Evolutionary conservation across 2,888 invertebrate species (phyloP).

Genomic region (Drosophila leonis): DNA sequence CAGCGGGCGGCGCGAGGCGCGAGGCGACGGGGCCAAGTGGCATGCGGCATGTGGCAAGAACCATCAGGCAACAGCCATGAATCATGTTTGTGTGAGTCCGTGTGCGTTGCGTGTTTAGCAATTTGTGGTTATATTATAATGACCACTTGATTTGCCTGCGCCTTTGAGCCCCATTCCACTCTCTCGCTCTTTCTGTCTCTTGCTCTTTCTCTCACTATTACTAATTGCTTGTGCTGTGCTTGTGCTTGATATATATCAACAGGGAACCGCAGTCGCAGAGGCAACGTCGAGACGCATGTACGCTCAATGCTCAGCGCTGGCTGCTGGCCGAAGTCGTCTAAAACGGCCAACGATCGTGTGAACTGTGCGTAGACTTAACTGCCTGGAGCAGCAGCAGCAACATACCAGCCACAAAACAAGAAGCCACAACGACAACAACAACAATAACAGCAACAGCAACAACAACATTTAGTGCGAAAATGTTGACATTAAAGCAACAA

Average conservation of each 20-base stretch:
- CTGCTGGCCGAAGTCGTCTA: conserved; percentile 72
- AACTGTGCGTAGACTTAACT: conserved; percentile 39
- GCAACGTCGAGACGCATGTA: conserved; percentile 74
- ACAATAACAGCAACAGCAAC: background rate
- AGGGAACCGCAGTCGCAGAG: conserved; percentile 62
- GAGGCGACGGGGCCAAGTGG: conserved; percentile 13
- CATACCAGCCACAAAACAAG: conserved; percentile 7
- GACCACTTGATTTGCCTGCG: conserved; percentile 75
- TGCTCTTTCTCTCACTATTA: conserved; percentile 23
- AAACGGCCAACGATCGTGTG: conserved; percentile 60
- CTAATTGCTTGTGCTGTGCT: conserved; percentile 56
- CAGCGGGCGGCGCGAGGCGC: background rate
- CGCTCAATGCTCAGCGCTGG: conserved; percentile 66
- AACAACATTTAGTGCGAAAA: conserved; percentile 29
- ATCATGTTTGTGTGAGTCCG: conserved; percentile 56
- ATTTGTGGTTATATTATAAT: conserved; percentile 78
- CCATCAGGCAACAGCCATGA: conserved; percentile 66
- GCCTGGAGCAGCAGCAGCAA: conserved; percentile 5
- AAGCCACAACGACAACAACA: conserved; percentile 3
- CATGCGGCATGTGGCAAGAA: conserved; percentile 43
- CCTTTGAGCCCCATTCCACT: conserved; percentile 8
- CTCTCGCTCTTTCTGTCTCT: conserved; percentile 1
- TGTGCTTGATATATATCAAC: conserved; percentile 35
- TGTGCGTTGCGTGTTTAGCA: conserved; percentile 73
- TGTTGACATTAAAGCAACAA: conserved; percentile 58